These are phyloP conservation scores for Palythoa grandis DNA, from an alignment of 92 coral and sea anemone genomes.

Conservation along the genomic window DNA sequence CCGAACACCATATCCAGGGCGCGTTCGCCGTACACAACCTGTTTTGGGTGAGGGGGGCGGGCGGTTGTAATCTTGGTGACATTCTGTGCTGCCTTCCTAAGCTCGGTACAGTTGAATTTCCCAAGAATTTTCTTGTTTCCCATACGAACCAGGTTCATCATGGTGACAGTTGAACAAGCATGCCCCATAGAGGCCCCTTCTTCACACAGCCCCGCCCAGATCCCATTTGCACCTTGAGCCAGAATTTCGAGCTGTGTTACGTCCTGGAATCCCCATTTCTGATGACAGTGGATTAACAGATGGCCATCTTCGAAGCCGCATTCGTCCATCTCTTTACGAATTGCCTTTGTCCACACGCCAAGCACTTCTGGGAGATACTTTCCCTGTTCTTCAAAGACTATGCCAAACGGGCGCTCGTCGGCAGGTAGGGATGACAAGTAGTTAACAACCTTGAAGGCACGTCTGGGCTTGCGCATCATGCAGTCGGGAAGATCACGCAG, in stretches of 20 bases:
- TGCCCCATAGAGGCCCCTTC: conserved; percentile 66
- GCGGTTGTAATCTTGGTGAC: conserved; percentile 67
- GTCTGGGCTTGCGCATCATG: conserved; percentile 60
- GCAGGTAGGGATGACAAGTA: conserved; percentile 62
- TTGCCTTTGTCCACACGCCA: conserved; percentile 70
- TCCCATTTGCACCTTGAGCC: conserved; percentile 55
- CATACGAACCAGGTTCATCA: conserved; percentile 64
- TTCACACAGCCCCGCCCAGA: conserved; percentile 63
- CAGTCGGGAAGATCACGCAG: conserved; percentile 78
- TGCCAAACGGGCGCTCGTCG: conserved; percentile 68
- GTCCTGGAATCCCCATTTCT: conserved; percentile 60
- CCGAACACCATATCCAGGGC: conserved; percentile 70
- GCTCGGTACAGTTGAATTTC: conserved; percentile 50
- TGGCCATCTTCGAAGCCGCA: conserved; percentile 61
- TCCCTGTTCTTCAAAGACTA: conserved; percentile 68
- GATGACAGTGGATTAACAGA: conserved; percentile 54
- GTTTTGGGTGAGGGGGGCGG: conserved; percentile 63
- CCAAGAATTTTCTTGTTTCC: conserved; percentile 49
- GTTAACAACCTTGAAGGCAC: conserved; percentile 41
- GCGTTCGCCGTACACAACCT: conserved; percentile 71
- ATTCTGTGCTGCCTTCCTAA: conserved; percentile 58
- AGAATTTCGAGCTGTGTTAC: conserved; percentile 56
- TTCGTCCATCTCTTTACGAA: conserved; percentile 70
- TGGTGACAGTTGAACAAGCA: conserved; percentile 50
- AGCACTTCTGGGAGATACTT: conserved; percentile 82